Conservation (phyloP, 2,113 vertebrate species). For the Oreamnos americanus region DNA sequence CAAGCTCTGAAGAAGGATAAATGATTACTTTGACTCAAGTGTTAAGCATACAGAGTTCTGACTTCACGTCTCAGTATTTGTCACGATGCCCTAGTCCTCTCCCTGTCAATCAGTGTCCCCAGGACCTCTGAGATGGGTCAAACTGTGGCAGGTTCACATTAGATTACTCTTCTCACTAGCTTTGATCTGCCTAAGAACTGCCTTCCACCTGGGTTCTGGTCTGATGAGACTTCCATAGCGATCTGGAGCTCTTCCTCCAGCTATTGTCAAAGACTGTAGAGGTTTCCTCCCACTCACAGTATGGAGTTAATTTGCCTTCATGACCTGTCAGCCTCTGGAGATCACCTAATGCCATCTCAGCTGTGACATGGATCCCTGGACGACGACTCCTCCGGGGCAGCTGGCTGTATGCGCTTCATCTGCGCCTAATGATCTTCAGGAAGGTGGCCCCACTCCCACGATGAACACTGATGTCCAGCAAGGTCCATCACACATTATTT, state of each 20-base stretch:
- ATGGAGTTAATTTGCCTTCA: constrained; percentile 39
- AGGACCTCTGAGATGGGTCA: neutral
- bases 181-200: neutral
- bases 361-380: neutral
- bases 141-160: neutral
- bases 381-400: neutral
- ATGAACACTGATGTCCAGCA: neutral
- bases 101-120: neutral
- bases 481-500: neutral
- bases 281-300: neutral
- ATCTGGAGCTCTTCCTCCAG: neutral
- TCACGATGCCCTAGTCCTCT: neutral
- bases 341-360: neutral
- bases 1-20: neutral
- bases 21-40: neutral
- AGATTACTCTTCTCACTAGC: neutral
- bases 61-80: neutral
- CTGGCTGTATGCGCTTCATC: neutral
- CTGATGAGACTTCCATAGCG: neutral
- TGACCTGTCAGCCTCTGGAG: constrained; percentile 7
- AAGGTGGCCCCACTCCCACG: neutral
- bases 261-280: constrained; percentile 6
- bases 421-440: neutral
- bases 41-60: neutral
- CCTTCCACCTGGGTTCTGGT: neutral